A percentile compares a stretch with the other conserved stretches of the same genome.
Conservation (phyloP, 2,113 vertebrate species). For the Poeciliopsis retropinna region DNA sequence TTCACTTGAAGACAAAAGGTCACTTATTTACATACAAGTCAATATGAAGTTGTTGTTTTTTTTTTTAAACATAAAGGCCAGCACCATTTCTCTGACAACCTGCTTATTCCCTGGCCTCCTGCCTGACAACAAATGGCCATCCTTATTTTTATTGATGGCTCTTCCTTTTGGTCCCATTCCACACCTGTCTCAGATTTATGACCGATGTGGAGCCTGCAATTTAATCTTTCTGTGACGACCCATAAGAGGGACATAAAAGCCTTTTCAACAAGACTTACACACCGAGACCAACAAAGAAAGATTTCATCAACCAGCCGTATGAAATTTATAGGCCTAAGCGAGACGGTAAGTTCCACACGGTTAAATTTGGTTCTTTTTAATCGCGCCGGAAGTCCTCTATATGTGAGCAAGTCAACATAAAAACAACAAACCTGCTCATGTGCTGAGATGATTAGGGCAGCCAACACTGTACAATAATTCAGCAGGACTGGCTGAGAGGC, state of each 20-base stretch:
- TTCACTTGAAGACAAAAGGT: constrained; percentile 69
- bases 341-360: constrained; percentile 15
- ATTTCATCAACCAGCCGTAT: constrained; percentile 38
- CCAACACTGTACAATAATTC: constrained; percentile 40
- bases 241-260: constrained; percentile 65
- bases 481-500: constrained; percentile 13
- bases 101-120: constrained; percentile 62
- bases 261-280: constrained; percentile 62
- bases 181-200: constrained; percentile 67
- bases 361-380: constrained; percentile 49
- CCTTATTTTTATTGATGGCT: constrained; percentile 68
- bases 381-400: constrained; percentile 30
- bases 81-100: constrained; percentile 54
- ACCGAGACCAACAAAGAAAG: constrained; percentile 40
- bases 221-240: constrained; percentile 70
- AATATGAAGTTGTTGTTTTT: constrained; percentile 61
- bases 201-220: constrained; percentile 53
- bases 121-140: constrained; percentile 57
- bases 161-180: constrained; percentile 45
- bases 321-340: constrained; percentile 41
- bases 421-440: constrained; percentile 44
- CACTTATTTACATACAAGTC: constrained; percentile 80
- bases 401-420: constrained; percentile 12
- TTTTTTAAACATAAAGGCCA: constrained; percentile 62
- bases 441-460: constrained; percentile 25